phyloP scores from a whole-genome alignment of 2,888 invertebrate genomes.

The Phlogophora meticulosa region DNA sequence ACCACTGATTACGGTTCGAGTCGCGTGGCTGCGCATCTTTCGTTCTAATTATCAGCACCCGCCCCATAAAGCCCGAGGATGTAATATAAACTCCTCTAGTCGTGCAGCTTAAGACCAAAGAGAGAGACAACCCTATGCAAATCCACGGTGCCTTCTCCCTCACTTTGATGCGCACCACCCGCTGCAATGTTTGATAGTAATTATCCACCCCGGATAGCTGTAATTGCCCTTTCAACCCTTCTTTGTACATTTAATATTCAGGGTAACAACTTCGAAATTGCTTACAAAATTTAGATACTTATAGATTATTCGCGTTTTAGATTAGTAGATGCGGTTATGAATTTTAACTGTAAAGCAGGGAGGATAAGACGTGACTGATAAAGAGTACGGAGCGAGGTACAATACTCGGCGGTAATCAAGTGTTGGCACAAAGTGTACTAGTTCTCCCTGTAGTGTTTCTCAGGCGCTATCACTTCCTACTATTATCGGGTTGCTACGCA shows the following conservation, averaged over 20 bases:
- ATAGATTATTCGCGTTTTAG: constrained; percentile 65
- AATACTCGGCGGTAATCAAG: constrained; percentile 72
- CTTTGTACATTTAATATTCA: constrained; percentile 78
- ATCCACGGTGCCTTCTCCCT: constrained; percentile 59
- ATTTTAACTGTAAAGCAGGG: constrained; percentile 61
- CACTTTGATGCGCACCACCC: constrained; percentile 62
- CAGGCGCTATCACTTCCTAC: constrained; percentile 84
- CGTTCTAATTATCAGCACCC: constrained; percentile 87
- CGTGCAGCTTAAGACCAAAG: constrained; percentile 72
- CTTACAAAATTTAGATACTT: constrained; percentile 70
- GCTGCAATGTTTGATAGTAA: constrained; percentile 73
- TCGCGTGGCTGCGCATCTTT: constrained; percentile 89
- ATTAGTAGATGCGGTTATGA: constrained; percentile 56
- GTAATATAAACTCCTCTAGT: constrained; percentile 77
- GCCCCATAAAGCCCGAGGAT: constrained; percentile 79
- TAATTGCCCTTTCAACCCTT: constrained; percentile 79
- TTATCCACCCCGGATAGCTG: constrained; percentile 72
- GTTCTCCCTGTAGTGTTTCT: constrained; percentile 75
- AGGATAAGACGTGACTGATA: constrained; percentile 70
- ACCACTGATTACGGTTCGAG: constrained; percentile 78
- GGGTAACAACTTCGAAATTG: constrained; percentile 74
- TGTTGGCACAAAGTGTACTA: constrained; percentile 77
- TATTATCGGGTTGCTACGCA: constrained; percentile 85
- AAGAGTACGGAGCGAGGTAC: constrained; percentile 65
- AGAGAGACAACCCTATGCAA: constrained; percentile 66